Evolutionary conservation across 2,113 vertebrate genomes (phyloP), one percentile per base, ranked within the genome.

Genomic region (Sebastes schlegelii): DNA sequence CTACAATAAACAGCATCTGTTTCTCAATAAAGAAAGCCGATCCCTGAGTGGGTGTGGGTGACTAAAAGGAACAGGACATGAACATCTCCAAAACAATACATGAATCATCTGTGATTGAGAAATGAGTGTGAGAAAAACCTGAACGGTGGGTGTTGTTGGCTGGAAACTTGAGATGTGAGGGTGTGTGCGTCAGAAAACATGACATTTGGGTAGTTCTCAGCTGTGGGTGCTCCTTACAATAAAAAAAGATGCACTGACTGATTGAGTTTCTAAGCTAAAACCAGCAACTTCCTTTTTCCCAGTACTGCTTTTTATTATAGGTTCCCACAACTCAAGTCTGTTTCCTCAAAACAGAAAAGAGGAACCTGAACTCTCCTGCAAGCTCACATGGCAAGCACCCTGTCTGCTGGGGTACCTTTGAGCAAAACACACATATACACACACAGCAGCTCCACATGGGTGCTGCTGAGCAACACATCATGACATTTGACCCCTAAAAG

Each of bases 51-150:
- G 49, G 82, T 40, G 85, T 43, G 57, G 52, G 66, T 52, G 83
- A 88, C 81, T 65, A n/a, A 51, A 79, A 19, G 49, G 19, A 23
- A 26, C 26, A 79, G 6, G 58, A 66, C 45, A 76, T 49, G 3
- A 68, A 69, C 40, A 48, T 77, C 55, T 9, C 10, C 21, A 84
- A 77, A 88, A 90, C 86, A 87, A 80, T 19, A 46, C 17, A 34
- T 94, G 89, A 93, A 46, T 93, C 84, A 94, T 60, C 10, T 46
- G 61, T 6, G 67, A 76, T 71, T 73, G 75, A 79, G 88, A 87
- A 85, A 88, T 84, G 6, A 64, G 66, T 61, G 14, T 54, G 16
- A 76, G 64, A 72, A 86, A 82, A 86, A 82, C 62, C 76, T 68
- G 51, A 9, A 74, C 48, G 12, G 74, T 88, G 88, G 80, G 89